Evolutionary conservation across 2,113 vertebrate species (phyloP), one percentile per base, ranked within the genome.

Genomic region (Trinectes maculatus): DNA sequence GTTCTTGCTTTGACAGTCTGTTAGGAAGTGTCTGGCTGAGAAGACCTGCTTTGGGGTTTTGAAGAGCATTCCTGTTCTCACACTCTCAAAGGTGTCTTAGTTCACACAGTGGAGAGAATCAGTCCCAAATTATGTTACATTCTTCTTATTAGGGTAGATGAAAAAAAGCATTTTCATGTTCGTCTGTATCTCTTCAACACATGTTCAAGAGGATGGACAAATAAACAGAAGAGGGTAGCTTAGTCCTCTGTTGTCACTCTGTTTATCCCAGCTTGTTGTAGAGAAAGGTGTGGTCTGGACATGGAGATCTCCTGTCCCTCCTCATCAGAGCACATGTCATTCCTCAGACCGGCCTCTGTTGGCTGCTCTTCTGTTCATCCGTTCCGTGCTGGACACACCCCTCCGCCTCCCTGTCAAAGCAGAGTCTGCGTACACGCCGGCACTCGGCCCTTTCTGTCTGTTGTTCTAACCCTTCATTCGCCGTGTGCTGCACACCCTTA

Each of bases 291-390:
- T 43, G 25, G 60, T 28, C 46, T n/a, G 36, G 44, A 40, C 5
- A 7, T 11, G 34, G 25, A 24, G 25, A 36, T 12, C 18, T 74
- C 48, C 25, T 33, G 48, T 68, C 34, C 28, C 0, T 22, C 39
- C 11, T 34, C 29, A 40, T 44, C 28, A 47, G 48, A 74, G 64
- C 77, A 79, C 52, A 70, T 67, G 71, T 71, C n/a, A 33, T 68
- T 74, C 43, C 31, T 49, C 40, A 54, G 48, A 49, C 37, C 18
- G 1, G 34, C 29, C 65, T 58, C 56, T 15, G 64, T 33, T 12
- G 39, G 43, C 58, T 18, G 59, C 12, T 65, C 33, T 44, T 71
- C 52, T 74, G 71, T 70, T 76, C 77, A 83, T 70, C 57, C 22
- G 34, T 29, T 77, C 33, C 34, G 59, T 34, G 5, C 44, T 49